A percentile compares a stretch with the other conserved stretches of the same genome.
Conservation (phyloP, 2,113 vertebrate genomes). For the Physeter macrocephalus region DNA sequence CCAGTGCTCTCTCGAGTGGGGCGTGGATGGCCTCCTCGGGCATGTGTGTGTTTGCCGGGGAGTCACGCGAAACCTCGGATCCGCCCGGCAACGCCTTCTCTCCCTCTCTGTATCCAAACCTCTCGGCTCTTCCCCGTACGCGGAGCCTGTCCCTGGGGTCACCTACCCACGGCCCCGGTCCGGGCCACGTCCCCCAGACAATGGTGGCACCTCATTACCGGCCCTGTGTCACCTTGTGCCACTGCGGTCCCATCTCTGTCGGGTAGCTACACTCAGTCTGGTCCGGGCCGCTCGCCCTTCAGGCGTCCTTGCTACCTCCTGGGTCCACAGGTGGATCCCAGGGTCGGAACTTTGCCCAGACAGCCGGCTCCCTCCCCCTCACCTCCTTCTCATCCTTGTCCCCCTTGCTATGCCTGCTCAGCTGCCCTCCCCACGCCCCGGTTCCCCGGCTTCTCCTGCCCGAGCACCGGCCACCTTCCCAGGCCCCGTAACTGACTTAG, state of each 20-base stretch:
- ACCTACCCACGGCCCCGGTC: background rate
- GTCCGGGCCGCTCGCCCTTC: rapidly evolving
- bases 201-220: background rate
- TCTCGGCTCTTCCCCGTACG: rapidly evolving
- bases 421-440: background rate
- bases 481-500: rapidly evolving
- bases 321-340: background rate
- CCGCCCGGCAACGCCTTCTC: background rate
- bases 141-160: background rate
- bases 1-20: rapidly evolving
- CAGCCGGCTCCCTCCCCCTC: background rate
- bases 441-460: too few relatives aligned
- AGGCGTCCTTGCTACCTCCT: background rate
- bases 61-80: background rate
- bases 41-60: background rate
- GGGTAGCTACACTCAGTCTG: background rate
- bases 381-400: too few relatives aligned
- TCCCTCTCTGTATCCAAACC: background rate
- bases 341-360: too few relatives aligned
- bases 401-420: background rate
- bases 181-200: background rate
- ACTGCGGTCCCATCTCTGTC: background rate
- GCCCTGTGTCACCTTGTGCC: background rate
- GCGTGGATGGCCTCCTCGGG: rapidly evolving
- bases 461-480: background rate